A percentile compares a stretch with the other conserved stretches of the same genome.
Evolutionary conservation across 2,113 vertebrate genomes (phyloP).

Genomic region (Macaca fascicularis): T2T-MFA8v1.1 NC_088379.1:124877001-124877500

Average conservation of each 20-base stretch:
- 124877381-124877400: not conserved
- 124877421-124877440: not conserved
- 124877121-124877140: not conserved
- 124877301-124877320: not conserved
- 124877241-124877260: not conserved
- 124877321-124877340: not conserved
- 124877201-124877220: not conserved
- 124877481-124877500: not conserved
- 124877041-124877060: not conserved
- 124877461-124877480: not conserved
- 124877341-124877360: not conserved
- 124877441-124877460: not conserved
- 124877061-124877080: not conserved
- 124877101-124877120: not conserved
- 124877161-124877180: not conserved
- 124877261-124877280: not conserved
- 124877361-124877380: not conserved
- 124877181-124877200: not conserved
- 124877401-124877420: not conserved
- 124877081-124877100: not conserved
- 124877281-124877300: not conserved
- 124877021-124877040: not conserved
- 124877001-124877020: not conserved
- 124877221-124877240: not conserved
- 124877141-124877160: not conserved